These are phyloP conservation scores for Vulpes ferrilata DNA, from an alignment of 2,113 vertebrate genomes.

Conservation along the genomic window DNA sequence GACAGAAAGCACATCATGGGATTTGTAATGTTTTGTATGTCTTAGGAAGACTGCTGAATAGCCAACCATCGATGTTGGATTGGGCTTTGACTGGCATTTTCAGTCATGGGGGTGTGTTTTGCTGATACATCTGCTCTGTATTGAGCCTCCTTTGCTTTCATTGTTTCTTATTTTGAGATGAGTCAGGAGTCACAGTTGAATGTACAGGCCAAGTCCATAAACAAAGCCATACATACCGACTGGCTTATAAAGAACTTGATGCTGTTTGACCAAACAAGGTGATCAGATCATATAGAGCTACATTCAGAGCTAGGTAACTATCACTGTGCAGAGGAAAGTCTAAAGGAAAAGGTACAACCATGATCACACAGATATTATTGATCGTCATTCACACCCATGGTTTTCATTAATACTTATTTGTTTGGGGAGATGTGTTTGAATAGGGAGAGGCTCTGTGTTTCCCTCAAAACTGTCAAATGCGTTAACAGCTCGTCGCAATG, in stretches of 20 bases:
- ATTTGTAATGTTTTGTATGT: not conserved
- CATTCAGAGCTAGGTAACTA: not conserved
- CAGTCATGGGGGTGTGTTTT: not conserved
- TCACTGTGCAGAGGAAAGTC: not conserved
- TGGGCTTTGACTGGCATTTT: not conserved
- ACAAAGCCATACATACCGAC: not conserved
- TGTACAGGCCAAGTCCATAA: not conserved
- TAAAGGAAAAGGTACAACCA: not conserved
- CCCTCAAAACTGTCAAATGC: not conserved
- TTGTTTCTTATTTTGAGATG: not conserved
- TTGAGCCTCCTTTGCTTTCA: not conserved
- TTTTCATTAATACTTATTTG: not conserved
- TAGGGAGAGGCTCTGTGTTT: not conserved
- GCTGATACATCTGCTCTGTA: not conserved
- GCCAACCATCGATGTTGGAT: not conserved
- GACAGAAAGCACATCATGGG: not conserved
- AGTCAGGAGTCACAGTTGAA: not conserved
- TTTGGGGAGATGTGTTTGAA: not conserved
- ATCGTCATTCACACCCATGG: not conserved
- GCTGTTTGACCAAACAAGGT: not conserved
- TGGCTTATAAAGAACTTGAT: not conserved
- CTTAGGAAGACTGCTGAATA: not conserved
- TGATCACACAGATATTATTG: not conserved
- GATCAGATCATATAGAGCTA: not conserved
- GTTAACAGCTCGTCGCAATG: not conserved